phyloP scores from a whole-genome alignment of 2,113 vertebrate genomes.

The Typhlomys cinereus region DNA sequence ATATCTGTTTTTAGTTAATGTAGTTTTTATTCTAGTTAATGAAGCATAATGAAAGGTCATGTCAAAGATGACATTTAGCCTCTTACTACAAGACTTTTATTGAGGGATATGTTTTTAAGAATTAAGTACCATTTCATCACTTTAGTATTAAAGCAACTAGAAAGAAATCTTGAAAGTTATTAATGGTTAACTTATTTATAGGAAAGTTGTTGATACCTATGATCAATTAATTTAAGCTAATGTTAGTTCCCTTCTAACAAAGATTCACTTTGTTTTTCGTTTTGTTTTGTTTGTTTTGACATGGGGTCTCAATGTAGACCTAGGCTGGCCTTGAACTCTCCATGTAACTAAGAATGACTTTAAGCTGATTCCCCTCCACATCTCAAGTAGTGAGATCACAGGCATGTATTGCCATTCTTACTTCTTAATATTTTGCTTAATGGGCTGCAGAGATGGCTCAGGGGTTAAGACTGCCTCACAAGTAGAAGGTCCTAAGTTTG shows the following conservation, averaged over 20 bases:
- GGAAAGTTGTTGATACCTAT: conserved; percentile 3
- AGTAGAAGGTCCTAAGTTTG: no score
- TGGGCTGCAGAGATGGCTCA: no score
- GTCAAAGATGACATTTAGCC: conserved; percentile 53
- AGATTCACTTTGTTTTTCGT: not conserved
- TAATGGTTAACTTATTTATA: not conserved
- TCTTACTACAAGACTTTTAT: conserved; percentile 35
- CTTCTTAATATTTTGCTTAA: no score
- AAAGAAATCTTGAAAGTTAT: not conserved
- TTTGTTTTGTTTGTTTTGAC: not conserved
- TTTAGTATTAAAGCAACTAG: not conserved
- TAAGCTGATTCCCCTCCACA: no score
- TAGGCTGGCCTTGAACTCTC: no score
- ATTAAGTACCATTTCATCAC: not conserved
- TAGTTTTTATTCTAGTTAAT: conserved; percentile 43
- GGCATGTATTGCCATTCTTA: no score
- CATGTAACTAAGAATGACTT: no score
- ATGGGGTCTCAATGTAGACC: no score
- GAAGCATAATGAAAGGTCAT: not conserved
- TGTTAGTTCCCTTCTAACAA: not conserved
- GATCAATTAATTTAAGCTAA: conserved; percentile 1
- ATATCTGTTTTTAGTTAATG: conserved; percentile 1
- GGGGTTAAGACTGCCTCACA: no score
- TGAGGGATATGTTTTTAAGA: not conserved
- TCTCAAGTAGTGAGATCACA: no score